Base-by-base conservation (phyloP, 2,888 invertebrate species). In the Ophioninae sp. region DNA sequence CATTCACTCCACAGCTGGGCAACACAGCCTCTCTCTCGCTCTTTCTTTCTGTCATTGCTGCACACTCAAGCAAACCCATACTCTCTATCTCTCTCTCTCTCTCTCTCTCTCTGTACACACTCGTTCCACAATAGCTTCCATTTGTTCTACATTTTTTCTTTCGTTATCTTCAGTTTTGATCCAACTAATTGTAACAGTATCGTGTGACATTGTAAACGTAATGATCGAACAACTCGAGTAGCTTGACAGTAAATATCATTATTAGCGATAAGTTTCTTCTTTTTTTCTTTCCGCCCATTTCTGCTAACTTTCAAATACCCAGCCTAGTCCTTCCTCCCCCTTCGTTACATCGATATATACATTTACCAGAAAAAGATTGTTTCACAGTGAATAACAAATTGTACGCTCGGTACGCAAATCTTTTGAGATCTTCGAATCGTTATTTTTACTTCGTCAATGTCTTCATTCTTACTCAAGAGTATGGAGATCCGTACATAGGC, bases 361-460 rank as follows among this genome's bases (percentile, higher is more conserved):
- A 85, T 89, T 86, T 85, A 89, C 86, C 87, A 79, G 88, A 88
- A 87, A 13, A 68, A 79, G 67, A 88, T 86, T 85, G 82, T 86
- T 89, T 87, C 85, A 90, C 88, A 88, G 87, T 86, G 86, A 90
- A 88, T 90, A 90, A 90, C 90, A 90, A 90, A 90, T 89, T 89
- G 88, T 90, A 90, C 90, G 89, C 23, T 85, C 85, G 85, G 87
- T 89, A 89, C 88, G 88, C 88, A 88, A 88, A 87, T 85, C 86
- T 88, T 86, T 87, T 87, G 87, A 87, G 88, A 87, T 88, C 87
- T 88, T 86, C 86, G 86, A 87, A 87, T 82, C 87, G 75, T 86
- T 20, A n/a, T 20, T 50, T 50, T 81, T 75, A 83, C 81, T 82
- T 83, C 44, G 17, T 30, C 68, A 13, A 59, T 61, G 39, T 82